These are phyloP conservation scores for Pammene aurita DNA, from an alignment of 2,888 invertebrate species.

Conservation along the genomic window DNA sequence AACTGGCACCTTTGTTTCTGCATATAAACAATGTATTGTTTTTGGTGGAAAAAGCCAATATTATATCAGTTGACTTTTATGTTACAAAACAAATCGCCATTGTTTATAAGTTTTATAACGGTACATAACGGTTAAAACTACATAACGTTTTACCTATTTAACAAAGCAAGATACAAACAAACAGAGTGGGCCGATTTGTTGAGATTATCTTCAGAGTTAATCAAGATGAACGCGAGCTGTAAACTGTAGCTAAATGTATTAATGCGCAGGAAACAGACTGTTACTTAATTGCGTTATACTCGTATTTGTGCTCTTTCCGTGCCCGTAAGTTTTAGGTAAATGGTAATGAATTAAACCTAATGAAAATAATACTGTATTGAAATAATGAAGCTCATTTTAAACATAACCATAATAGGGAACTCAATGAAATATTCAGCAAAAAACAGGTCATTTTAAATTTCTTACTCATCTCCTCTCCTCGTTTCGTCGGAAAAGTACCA, in stretches of 20 bases:
- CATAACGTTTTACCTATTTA: slow-evolving; percentile 38
- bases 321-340: slow-evolving; percentile 12
- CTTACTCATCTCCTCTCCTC: no score
- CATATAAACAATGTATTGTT: slow-evolving; percentile 9
- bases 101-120: background rate
- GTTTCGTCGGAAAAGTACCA: no score
- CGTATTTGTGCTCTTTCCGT: slow-evolving; percentile 18
- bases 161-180: slow-evolving; percentile 53
- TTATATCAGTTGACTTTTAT: slow-evolving; percentile 17
- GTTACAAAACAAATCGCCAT: slow-evolving; percentile 4
- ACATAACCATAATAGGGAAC: no score
- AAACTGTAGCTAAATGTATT: slow-evolving; percentile 47
- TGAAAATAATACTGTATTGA: no score
- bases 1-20: slow-evolving; percentile 18
- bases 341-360: no score
- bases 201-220: slow-evolving; percentile 68
- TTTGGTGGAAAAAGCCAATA: slow-evolving; percentile 3
- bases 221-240: slow-evolving; percentile 65
- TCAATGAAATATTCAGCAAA: no score
- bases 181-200: slow-evolving; percentile 60
- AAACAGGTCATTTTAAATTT: no score
- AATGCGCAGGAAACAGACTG: slow-evolving; percentile 33
- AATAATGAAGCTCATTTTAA: no score
- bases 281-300: slow-evolving; percentile 16
- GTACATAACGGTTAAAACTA: background rate